Conservation (phyloP, 1,140 invertebrate species). For the Drosophila melanica region DNA sequence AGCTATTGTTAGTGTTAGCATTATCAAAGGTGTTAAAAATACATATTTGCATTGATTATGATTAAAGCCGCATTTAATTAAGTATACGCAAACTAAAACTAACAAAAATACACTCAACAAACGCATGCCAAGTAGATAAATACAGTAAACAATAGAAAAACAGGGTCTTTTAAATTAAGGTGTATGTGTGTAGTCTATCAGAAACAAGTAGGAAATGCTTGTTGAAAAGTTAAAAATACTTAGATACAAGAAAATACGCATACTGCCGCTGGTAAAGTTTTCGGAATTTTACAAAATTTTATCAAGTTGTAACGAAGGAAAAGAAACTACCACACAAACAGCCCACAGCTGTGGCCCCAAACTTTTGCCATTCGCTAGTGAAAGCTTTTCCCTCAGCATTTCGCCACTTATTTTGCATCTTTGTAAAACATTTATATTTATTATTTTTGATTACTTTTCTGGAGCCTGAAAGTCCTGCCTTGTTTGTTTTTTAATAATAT, state of each 20-base stretch:
- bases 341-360: conserved; percentile 45
- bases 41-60: conserved; percentile 11
- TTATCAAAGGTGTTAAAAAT: background rate
- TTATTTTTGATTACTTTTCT: conserved; percentile 42
- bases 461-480: background rate
- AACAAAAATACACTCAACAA: background rate
- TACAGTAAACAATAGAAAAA: too few species aligned
- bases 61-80: background rate
- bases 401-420: conserved; percentile 32
- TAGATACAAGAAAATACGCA: conserved; percentile 27
- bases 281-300: conserved; percentile 52
- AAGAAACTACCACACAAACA: conserved; percentile 21
- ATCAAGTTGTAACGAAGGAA: conserved; percentile 37
- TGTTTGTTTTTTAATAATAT: too few species aligned
- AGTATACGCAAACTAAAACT: conserved; percentile 17
- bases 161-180: too few species aligned
- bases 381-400: conserved; percentile 24
- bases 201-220: background rate
- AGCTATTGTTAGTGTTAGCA: conserved; percentile 2
- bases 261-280: conserved; percentile 36
- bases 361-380: conserved; percentile 35
- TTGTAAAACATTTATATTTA: conserved; percentile 29
- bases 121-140: background rate
- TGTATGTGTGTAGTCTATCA: background rate
- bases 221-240: conserved; percentile 11